Conservation (phyloP, 2,113 vertebrate genomes). For the Chionodraco myersi region DNA sequence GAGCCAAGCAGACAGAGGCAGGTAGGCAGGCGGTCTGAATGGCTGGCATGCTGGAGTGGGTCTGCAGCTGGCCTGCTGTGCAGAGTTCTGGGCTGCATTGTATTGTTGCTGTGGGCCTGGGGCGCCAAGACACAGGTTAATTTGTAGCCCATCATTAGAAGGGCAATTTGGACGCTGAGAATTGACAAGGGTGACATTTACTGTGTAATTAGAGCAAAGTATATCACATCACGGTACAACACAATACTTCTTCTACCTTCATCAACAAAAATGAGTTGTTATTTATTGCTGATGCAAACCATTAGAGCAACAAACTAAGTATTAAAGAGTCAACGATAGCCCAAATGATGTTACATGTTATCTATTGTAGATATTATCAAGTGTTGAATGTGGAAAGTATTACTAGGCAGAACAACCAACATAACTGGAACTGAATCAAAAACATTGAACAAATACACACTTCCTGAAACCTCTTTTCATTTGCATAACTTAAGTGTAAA, state of each 20-base stretch:
- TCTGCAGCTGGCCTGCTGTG: conserved; percentile 35
- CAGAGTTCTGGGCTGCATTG: conserved; percentile 58
- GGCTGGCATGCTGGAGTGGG: conserved; percentile 32
- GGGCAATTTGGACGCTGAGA: conserved; percentile 52
- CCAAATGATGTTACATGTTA: neutral
- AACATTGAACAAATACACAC: too few relatives aligned
- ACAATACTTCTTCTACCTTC: neutral
- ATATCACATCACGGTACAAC: conserved; percentile 2
- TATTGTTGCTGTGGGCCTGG: conserved; percentile 44
- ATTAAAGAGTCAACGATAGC: neutral
- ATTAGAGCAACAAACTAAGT: neutral
- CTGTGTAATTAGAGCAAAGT: conserved; percentile 24
- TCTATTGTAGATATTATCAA: neutral
- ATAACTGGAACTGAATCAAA: too few relatives aligned
- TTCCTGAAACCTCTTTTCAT: too few relatives aligned
- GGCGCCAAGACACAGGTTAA: conserved; percentile 59
- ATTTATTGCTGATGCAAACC: neutral
- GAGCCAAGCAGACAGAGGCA: conserved; percentile 47
- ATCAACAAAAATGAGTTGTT: neutral
- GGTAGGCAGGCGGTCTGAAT: conserved; percentile 18
- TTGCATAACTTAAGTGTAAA: too few relatives aligned
- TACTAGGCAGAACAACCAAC: neutral
- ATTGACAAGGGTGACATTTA: conserved; percentile 59
- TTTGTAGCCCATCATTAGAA: conserved; percentile 60
- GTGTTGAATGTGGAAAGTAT: neutral